Evolutionary conservation across 2,797 vertebrate genomes (phyloP).

Genomic region (Argyrosomus regius): DNA sequence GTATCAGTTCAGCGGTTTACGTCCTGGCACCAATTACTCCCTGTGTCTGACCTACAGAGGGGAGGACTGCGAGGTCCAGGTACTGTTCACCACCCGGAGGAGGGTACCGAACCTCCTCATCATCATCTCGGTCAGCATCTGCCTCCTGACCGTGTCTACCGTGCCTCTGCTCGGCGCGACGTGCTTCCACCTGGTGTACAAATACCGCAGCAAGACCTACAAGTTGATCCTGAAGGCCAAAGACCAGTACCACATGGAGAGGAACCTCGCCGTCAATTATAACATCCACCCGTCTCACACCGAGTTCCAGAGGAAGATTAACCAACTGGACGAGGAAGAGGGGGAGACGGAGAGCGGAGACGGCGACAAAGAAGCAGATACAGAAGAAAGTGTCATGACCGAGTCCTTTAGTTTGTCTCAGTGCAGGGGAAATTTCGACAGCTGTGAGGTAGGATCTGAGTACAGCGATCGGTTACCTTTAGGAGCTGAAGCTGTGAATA

Average conservation of each 20-base stretch:
- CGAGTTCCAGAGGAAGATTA: slow-evolving; percentile 91
- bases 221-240: slow-evolving; percentile 94
- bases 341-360: slow-evolving; percentile 67
- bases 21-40: slow-evolving; percentile 94
- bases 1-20: slow-evolving; percentile 91
- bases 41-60: slow-evolving; percentile 92
- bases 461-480: slow-evolving; percentile 94
- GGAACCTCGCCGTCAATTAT: slow-evolving; percentile 89
- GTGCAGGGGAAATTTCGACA: slow-evolving; percentile 89
- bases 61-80: slow-evolving; percentile 93
- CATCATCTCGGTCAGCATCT: slow-evolving; percentile 94
- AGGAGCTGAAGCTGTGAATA: slow-evolving; percentile 95
- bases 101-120: slow-evolving; percentile 93
- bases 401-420: slow-evolving; percentile 89
- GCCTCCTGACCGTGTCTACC: slow-evolving; percentile 94
- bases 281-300: slow-evolving; percentile 88
- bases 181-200: slow-evolving; percentile 96
- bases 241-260: slow-evolving; percentile 92
- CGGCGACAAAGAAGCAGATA: slow-evolving; percentile 80
- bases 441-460: slow-evolving; percentile 93
- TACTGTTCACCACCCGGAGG: slow-evolving; percentile 93
- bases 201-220: slow-evolving; percentile 95
- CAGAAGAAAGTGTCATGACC: slow-evolving; percentile 88
- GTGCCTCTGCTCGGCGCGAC: slow-evolving; percentile 94
- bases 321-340: slow-evolving; percentile 82